phyloP scores from a whole-genome alignment of 2,888 invertebrate species.

The Eudemis profundana region DNA sequence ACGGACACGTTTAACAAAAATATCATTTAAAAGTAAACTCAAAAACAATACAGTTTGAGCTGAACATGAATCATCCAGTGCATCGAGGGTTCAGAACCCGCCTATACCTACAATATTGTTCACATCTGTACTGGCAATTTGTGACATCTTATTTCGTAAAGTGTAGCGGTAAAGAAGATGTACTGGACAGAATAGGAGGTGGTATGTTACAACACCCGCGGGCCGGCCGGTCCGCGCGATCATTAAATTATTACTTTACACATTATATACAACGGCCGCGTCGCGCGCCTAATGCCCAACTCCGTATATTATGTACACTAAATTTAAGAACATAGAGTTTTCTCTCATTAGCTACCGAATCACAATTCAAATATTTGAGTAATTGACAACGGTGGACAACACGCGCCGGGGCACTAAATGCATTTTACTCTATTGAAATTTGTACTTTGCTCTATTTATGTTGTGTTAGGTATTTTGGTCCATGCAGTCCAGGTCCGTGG shows the following conservation, averaged over 20 bases:
- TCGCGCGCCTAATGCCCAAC: slow-evolving; percentile 82
- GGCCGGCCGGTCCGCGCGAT: slow-evolving; percentile 51
- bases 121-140: slow-evolving; percentile 79
- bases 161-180: slow-evolving; percentile 77
- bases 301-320: slow-evolving; percentile 84
- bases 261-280: slow-evolving; percentile 81
- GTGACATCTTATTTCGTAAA: slow-evolving; percentile 75
- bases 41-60: slow-evolving; percentile 75
- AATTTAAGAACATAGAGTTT: slow-evolving; percentile 82
- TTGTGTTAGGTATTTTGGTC: slow-evolving; percentile 83
- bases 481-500: slow-evolving; percentile 73
- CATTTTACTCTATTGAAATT: slow-evolving; percentile 81
- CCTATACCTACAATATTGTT: slow-evolving; percentile 72
- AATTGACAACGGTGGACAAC: slow-evolving; percentile 85
- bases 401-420: slow-evolving; percentile 80
- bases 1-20: slow-evolving; percentile 81
- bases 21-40: slow-evolving; percentile 70
- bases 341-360: slow-evolving; percentile 86
- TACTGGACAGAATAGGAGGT: slow-evolving; percentile 80
- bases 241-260: slow-evolving; percentile 82
- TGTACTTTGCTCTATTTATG: slow-evolving; percentile 81
- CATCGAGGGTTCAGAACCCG: slow-evolving; percentile 74
- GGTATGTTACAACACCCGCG: slow-evolving; percentile 67
- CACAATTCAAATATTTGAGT: slow-evolving; percentile 85
- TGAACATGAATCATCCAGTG: slow-evolving; percentile 70